Percentiles rank a stretch among this genome's conserved stretches.
Conservation (phyloP, 2,113 vertebrate species). For the Probosciger aterrimus region DNA sequence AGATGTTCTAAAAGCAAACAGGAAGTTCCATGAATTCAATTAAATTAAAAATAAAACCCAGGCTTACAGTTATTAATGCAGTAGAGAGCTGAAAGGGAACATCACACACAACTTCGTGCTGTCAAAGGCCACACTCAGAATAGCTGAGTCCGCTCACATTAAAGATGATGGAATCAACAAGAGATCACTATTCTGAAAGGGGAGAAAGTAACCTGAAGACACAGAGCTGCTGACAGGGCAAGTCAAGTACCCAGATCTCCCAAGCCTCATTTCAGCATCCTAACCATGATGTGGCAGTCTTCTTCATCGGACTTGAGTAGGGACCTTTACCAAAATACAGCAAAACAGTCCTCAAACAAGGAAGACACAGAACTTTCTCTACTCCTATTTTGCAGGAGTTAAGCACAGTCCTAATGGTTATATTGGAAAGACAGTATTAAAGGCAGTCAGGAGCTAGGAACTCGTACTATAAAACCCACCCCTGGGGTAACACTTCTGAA, state of each 20-base stretch:
- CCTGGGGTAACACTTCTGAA: not conserved
- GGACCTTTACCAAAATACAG: not conserved
- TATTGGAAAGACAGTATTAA: not conserved
- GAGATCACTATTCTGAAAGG: not conserved
- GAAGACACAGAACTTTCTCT: not conserved
- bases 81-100: not conserved
- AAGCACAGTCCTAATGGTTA: not conserved
- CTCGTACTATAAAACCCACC: not conserved
- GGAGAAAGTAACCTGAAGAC: not conserved
- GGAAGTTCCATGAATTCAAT: not conserved
- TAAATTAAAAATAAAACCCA: not conserved
- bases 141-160: not conserved
- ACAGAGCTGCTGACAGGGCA: not conserved
- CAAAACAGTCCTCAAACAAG: not conserved
- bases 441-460: not conserved
- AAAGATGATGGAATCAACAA: not conserved
- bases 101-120: not conserved
- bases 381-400: not conserved
- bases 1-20: not conserved
- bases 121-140: not conserved
- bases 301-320: not conserved
- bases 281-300: not conserved
- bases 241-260: not conserved
- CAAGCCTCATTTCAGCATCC: not conserved
- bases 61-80: not conserved